These are phyloP conservation scores for Fistularia commersonii DNA, from an alignment of 2,797 vertebrate genomes.

Conservation along the genomic window DNA sequence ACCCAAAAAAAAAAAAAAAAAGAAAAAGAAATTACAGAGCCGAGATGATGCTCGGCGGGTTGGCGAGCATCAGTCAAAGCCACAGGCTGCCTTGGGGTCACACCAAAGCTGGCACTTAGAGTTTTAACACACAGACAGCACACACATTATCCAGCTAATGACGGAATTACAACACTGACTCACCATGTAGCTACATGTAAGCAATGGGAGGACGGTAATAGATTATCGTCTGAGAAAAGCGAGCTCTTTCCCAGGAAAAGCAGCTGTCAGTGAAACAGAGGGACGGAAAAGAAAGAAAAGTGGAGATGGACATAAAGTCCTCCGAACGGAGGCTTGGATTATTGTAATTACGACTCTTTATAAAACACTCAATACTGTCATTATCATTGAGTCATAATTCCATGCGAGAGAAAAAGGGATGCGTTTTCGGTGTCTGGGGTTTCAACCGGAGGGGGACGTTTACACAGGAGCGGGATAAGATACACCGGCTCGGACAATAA, in stretches of 20 bases:
- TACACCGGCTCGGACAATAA: slow-evolving; percentile 55
- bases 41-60: slow-evolving; percentile 61
- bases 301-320: slow-evolving; percentile 68
- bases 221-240: slow-evolving; percentile 70
- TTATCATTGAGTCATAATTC: slow-evolving; percentile 76
- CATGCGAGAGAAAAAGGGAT: slow-evolving; percentile 58
- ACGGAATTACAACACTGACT: slow-evolving; percentile 81
- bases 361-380: slow-evolving; percentile 73
- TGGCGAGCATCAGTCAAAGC: slow-evolving; percentile 71
- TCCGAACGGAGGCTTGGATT: slow-evolving; percentile 64
- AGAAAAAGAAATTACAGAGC: slow-evolving; percentile 53
- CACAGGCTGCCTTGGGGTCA: slow-evolving; percentile 67
- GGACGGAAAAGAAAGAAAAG: slow-evolving; percentile 36
- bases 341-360: slow-evolving; percentile 73
- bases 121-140: slow-evolving; percentile 72
- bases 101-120: slow-evolving; percentile 73
- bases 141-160: slow-evolving; percentile 81
- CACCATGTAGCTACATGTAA: slow-evolving; percentile 79
- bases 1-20: too few species aligned
- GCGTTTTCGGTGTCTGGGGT: slow-evolving; percentile 68
- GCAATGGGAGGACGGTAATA: slow-evolving; percentile 67
- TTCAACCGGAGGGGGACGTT: slow-evolving; percentile 50
- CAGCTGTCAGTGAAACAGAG: slow-evolving; percentile 67
- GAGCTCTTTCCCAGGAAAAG: slow-evolving; percentile 75
- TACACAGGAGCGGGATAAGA: slow-evolving; percentile 50